Evolutionary conservation across 2,888 invertebrate genomes (phyloP), one percentile per base, ranked within the genome.

Genomic region (Rhodophaea formosa): DNA sequence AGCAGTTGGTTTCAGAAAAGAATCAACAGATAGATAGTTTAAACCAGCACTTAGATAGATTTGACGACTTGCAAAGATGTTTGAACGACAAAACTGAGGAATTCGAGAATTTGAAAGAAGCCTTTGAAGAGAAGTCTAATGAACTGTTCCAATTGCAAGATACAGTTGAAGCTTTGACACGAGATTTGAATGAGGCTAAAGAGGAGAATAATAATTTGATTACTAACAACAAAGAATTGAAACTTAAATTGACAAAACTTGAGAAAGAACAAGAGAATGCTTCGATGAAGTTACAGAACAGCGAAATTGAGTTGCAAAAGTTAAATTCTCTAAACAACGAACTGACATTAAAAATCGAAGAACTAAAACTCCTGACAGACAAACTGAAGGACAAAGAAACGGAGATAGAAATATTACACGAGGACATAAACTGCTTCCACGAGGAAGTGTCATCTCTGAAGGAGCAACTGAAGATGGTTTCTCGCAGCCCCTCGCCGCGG

Each of bases 401-500:
- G 1, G 93, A 93, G 66, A 88, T 93, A 59, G 92, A 93, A 59
- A 92, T 92, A 43, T 68, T 92, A 0, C 83, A 91, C 44, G 92
- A 93, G 65, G 92, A 92, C 46, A 84, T 90, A 0, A 85, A 86
- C 53, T 74, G 83, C 1, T 93, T 91, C 68, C 91, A 93, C 60
- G 90, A 87, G 54, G 92, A 93, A 64, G 86, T 92, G 57, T 84
- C 84, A 7, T 74, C 80, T 0, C 66, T 93, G 8, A 91, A 92
- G 59, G 84, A 88, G 29, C 88, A 92, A 60, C 56, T 92, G 8
- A 82, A 91, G 70, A 84, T 92, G 84, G 88, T 79, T 1, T 89
- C 91, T 0, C 68, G 90, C 0, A 91, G 92, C 57, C 93, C 94
- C 14, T 94, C 95, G 71, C 93, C 92, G 12, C 92, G 93, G 57